A percentile compares a stretch with the other conserved stretches of the same genome.
Conservation (phyloP, 2,888 invertebrate species). For the Oegoconia quadripuncta region DNA sequence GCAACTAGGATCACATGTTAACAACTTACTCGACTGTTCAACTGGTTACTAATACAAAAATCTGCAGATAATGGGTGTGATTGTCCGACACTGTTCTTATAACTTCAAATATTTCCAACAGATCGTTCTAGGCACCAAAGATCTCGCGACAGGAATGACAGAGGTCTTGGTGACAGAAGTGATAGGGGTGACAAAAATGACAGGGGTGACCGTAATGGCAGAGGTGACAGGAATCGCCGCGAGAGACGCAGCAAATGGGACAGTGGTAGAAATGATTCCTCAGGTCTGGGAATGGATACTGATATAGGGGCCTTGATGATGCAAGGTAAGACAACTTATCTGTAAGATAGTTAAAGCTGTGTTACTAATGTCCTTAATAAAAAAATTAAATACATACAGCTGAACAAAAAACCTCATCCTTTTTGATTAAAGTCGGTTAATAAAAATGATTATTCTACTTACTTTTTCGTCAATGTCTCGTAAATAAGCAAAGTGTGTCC, state of each 20-base stretch:
- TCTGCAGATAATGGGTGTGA: neutral
- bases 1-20: too few relatives aligned
- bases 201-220: slow-evolving; percentile 16
- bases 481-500: too few relatives aligned
- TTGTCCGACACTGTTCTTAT: neutral
- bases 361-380: too few relatives aligned
- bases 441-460: too few relatives aligned
- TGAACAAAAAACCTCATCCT: too few relatives aligned
- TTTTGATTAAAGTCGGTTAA: too few relatives aligned
- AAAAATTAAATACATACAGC: too few relatives aligned
- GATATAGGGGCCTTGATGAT: slow-evolving; percentile 29
- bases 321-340: slow-evolving; percentile 30
- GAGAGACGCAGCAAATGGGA: slow-evolving; percentile 40
- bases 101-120: too few relatives aligned
- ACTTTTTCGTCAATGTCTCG: too few relatives aligned
- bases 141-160: slow-evolving; percentile 26
- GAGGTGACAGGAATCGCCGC: slow-evolving; percentile 22
- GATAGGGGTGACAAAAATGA: slow-evolving; percentile 25
- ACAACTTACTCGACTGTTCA: too few relatives aligned
- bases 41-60: too few relatives aligned
- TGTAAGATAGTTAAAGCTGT: too few relatives aligned
- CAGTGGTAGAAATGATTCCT: slow-evolving; percentile 14
- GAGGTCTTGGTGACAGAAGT: slow-evolving; percentile 10
- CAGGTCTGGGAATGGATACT: slow-evolving; percentile 7
- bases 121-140: slow-evolving; percentile 25